Evolutionary conservation across 35 echinoderm and acorn worm species (phyloP).

Genomic region (Apostichopus japonicus): DNA sequence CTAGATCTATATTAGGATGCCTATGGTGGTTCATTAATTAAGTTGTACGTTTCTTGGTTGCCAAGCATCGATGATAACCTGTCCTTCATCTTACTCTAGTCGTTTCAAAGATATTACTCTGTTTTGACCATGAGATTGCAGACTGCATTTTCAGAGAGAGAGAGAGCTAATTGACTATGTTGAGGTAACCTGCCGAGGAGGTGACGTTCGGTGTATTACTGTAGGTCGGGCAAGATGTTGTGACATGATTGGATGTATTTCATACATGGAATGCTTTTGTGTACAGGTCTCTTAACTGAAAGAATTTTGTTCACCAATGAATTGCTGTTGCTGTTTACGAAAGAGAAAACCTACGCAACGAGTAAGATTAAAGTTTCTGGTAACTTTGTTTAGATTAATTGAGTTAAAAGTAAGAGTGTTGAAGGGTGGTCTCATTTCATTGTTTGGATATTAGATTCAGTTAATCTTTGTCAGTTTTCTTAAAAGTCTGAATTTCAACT

Average conservation of each 20-base stretch:
- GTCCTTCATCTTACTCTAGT: neutral
- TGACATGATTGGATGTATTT: no score
- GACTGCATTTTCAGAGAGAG: neutral
- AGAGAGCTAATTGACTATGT: no score
- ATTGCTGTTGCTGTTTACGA: slow-evolving; percentile 27
- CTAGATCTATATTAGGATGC: no score
- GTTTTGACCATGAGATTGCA: slow-evolving; percentile 28
- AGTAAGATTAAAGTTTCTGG: neutral
- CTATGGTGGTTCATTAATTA: no score
- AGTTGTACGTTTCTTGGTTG: neutral
- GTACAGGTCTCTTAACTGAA: neutral
- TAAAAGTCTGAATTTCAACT: no score
- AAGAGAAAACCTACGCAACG: neutral
- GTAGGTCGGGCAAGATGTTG: no score
- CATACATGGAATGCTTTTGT: no score
- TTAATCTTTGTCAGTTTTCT: no score
- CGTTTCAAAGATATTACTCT: neutral
- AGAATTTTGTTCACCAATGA: slow-evolving; percentile 6
- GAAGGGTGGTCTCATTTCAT: neutral
- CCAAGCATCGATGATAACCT: neutral
- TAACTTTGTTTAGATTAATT: neutral
- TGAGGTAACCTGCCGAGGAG: no score
- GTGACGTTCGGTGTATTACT: no score
- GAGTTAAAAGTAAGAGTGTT: neutral
- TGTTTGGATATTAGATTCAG: neutral